Evolutionary conservation across 2,113 vertebrate species (phyloP), one percentile per base, ranked within the genome.

Genomic region (Chaetodon trifascialis): DNA sequence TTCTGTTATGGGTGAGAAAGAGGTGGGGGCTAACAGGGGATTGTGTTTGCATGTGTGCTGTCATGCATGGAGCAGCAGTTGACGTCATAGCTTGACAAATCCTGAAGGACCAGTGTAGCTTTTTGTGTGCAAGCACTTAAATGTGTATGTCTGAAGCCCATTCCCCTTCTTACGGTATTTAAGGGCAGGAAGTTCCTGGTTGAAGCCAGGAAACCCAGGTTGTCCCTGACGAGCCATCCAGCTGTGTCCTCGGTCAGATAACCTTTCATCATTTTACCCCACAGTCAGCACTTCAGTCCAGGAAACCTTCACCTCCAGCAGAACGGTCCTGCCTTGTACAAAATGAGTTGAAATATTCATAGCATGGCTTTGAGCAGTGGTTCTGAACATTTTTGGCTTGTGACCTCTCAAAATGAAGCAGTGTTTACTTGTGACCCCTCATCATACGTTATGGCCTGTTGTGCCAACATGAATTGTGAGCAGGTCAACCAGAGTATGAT

Each of bases 191-290:
- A 82, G 76, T 62, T 81, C 51, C 76, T 80, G 64, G 66, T 87
- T 10, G 30, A 78, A 68, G 84, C 72, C 84, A 90, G 92, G 92
- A 94, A 94, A 85, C 62, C 59, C 79, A 76, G 65, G 55, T 76
- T 74, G 78, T 88, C 80, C 81, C 71, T 84, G 88, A 91, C 86
- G 83, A 89, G 73, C 73, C 75, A 23, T 67, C 80, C 92, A 94
- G 91, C 88, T 94, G 89, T 86, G 86, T 92, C 87, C 83, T 92
- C 76, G 30, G 38, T 88, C 73, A 85, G 62, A 85, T 86, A 76
- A 79, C 46, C 73, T 80, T 78, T 83, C 80, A 72, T 72, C 71
- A 56, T 66, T 82, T 72, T 54, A 65, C 8, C 64, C 77, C 70
- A 47, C 81, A 85, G 80, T 94, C 93, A 93, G 92, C 93, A 80